A percentile compares a stretch with the other conserved stretches of the same genome.
phyloP scores from a whole-genome alignment of 2,113 vertebrate species.

The Upupa epops region DNA sequence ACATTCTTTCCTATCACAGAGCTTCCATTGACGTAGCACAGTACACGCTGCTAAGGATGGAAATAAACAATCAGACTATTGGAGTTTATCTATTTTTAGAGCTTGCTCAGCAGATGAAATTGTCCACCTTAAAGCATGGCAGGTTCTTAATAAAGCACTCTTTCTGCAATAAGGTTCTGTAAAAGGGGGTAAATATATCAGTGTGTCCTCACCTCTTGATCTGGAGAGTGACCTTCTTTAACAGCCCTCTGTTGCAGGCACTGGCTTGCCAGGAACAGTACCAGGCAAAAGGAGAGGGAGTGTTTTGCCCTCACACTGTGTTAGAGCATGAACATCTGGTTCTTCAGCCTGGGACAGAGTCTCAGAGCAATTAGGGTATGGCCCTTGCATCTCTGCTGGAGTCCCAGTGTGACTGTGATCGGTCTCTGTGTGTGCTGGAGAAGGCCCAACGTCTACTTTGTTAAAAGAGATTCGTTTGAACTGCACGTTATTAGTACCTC shows the following conservation, averaged over 20 bases:
- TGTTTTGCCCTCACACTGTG: neutral
- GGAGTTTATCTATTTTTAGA: conserved; percentile 49
- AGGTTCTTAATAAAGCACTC: neutral
- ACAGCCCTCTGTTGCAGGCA: neutral
- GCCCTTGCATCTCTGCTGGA: neutral
- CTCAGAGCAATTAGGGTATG: neutral
- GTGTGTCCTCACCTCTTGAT: neutral
- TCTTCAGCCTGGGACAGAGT: neutral
- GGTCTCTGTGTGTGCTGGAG: neutral
- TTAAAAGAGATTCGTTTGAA: neutral
- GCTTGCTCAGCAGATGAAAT: conserved; percentile 1
- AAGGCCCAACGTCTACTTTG: neutral
- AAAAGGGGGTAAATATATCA: neutral
- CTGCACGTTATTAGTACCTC: neutral
- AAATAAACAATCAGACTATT: conserved; percentile 31
- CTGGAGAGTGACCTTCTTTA: neutral
- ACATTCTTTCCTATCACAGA: conserved; percentile 11
- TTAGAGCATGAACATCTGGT: neutral
- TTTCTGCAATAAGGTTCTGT: neutral
- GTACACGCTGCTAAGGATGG: conserved; percentile 25
- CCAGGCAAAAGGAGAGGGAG: neutral
- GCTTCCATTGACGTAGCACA: neutral
- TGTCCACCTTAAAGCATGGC: neutral
- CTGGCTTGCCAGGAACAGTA: neutral
- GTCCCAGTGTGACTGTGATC: neutral